These are phyloP conservation scores for Polyergus mexicanus DNA, from an alignment of 1,140 invertebrate species.

Conservation along the genomic window DNA sequence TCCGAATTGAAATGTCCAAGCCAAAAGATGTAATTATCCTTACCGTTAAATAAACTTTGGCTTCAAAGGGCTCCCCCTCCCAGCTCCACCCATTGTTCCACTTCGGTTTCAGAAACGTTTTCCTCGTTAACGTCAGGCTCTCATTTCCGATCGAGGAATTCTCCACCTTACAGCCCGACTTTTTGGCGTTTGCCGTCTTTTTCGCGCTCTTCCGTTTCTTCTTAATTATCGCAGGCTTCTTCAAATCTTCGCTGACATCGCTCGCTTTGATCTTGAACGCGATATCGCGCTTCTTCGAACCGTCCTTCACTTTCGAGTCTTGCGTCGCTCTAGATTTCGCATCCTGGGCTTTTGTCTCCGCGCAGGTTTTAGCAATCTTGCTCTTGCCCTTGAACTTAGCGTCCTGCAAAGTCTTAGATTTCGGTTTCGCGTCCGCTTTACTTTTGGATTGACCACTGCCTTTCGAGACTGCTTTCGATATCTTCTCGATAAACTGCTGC, in stretches of 20 bases:
- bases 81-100: conserved; percentile 97
- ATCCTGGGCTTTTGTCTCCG: conserved; percentile 75
- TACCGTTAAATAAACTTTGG: conserved; percentile 95
- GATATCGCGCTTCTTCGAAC: conserved; percentile 70
- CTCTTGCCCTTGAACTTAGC: conserved; percentile 80
- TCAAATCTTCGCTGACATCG: conserved; percentile 74
- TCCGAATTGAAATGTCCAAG: not conserved
- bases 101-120: conserved; percentile 88
- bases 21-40: conserved; percentile 79
- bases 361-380: conserved; percentile 79
- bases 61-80: conserved; percentile 94
- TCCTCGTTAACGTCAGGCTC: conserved; percentile 80
- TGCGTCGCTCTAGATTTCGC: conserved; percentile 79
- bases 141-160: conserved; percentile 78
- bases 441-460: conserved; percentile 62
- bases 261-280: conserved; percentile 65
- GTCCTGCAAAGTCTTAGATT: conserved; percentile 68
- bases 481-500: conserved; percentile 82
- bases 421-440: conserved; percentile 75
- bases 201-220: conserved; percentile 79
- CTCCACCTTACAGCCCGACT: conserved; percentile 74
- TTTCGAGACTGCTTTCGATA: conserved; percentile 83
- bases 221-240: conserved; percentile 74
- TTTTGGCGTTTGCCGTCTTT: conserved; percentile 65
- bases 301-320: conserved; percentile 58